Base-by-base conservation (phyloP, 1,140 invertebrate genomes). In the Steinernema feltiae region DNA sequence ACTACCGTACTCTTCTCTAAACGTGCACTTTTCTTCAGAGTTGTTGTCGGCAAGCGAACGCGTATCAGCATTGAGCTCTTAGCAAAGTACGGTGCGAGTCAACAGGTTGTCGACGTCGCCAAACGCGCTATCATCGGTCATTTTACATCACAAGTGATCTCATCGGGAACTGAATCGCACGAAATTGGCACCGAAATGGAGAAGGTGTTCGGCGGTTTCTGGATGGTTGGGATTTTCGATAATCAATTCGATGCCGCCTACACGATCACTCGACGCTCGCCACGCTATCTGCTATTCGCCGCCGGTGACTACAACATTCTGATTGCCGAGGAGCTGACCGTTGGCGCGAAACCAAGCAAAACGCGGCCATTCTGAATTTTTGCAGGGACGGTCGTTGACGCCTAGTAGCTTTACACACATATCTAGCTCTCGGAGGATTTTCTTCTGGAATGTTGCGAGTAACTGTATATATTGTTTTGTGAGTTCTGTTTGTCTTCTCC, bases 281-380 rank as follows among this genome's bases (percentile, higher is more conserved):
- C 53, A 21, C 53, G 53, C 24, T 63, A 63, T 21, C 3, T 63
- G 24, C 53, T 63, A 3, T 63, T 63, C 24, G 53, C 53, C 24
- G 53, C 53, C 53, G 53, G 53, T 21, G 53, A 63, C 24, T 63
- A 63, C 53, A 63, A 63, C 53, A 63, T 63, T 27, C 53, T 63
- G 2, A 15, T 63, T 15, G 53, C 53, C 24, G 53, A 63, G 24
- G 53, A 63, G 53, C 53, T 63, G 53, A 63, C 53, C 15, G 53
- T 63, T 3, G 53, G 53, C 7, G 53, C 53, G 24, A 15, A 27
- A 7, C 15, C 53, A 21, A 63, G 53, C 53, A 63, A 63, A 27
- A n/a, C 53, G 24, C 7, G 53, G 24, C 53, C 53, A 21, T 63
- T 63, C 53, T 63, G 53, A 63, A 21, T 3, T 27, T n/a, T 27